Percentiles rank a stretch among this genome's conserved stretches.
Evolutionary conservation across 2,888 invertebrate species (phyloP).

Genomic region (Drosophila neotestacea): DNA sequence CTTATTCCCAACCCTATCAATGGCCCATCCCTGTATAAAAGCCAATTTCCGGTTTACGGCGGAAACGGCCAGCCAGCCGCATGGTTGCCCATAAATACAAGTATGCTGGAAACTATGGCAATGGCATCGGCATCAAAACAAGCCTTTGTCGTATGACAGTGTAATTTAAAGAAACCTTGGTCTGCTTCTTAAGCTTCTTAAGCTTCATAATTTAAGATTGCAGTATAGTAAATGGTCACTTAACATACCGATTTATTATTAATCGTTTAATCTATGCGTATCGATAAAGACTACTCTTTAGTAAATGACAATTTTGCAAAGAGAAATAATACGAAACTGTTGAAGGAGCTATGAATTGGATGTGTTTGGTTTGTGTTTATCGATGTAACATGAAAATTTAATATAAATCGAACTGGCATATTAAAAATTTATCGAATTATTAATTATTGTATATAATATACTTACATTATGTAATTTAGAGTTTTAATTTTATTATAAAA

Average conservation of each 20-base stretch:
- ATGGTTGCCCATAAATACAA: conserved; percentile 50
- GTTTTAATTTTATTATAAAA: too few species aligned
- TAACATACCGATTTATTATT: conserved; percentile 1
- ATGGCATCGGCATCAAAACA: conserved; percentile 38
- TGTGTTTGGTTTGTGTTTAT: too few species aligned
- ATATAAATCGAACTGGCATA: too few species aligned
- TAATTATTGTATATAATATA: too few species aligned
- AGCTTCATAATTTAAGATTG: conserved; percentile 14
- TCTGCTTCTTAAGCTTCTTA: conserved; percentile 3
- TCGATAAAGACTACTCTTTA: background rate
- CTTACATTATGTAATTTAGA: too few species aligned
- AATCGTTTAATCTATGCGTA: background rate
- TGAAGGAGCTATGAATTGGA: background rate
- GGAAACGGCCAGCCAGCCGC: conserved; percentile 54
- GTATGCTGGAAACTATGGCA: conserved; percentile 38
- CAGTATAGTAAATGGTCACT: conserved; percentile 4
- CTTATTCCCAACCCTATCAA: conserved; percentile 4
- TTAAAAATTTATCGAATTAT: too few species aligned
- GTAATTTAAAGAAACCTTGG: conserved; percentile 56
- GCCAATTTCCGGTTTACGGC: conserved; percentile 74
- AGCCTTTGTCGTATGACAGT: conserved; percentile 33
- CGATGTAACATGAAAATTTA: too few species aligned
- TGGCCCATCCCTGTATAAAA: conserved; percentile 23
- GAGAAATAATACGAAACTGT: too few species aligned
- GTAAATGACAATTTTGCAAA: background rate